Conservation (phyloP, 2,113 vertebrate species). For the Melanostigma gelatinosum region DNA sequence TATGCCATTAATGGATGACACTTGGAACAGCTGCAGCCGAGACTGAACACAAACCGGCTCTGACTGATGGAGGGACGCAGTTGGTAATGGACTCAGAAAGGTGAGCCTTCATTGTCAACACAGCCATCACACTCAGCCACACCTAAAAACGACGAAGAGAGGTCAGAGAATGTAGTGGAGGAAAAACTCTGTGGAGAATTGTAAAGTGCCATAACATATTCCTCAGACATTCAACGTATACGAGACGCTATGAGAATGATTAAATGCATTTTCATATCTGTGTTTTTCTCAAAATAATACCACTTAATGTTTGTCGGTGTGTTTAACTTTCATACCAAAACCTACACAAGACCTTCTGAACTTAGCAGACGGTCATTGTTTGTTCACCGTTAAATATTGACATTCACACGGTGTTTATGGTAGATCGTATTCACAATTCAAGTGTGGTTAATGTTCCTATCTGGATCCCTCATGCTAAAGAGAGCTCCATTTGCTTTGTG, state of each 20-base stretch:
- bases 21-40: slow-evolving; percentile 35
- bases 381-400: not conserved
- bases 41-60: slow-evolving; percentile 49
- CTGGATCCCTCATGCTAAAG: not conserved
- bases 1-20: slow-evolving; percentile 27
- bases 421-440: not conserved
- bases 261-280: not conserved
- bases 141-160: slow-evolving; percentile 41
- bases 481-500: slow-evolving; percentile 7
- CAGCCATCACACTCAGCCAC: slow-evolving; percentile 31
- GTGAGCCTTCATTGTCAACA: slow-evolving; percentile 45
- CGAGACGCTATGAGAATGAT: not conserved
- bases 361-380: not conserved
- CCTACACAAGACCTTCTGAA: not conserved
- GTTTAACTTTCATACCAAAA: not conserved
- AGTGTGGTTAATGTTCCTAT: not conserved
- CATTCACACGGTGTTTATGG: not conserved
- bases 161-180: not conserved
- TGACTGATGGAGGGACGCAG: slow-evolving; percentile 53
- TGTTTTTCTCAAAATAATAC: not conserved
- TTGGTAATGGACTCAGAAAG: slow-evolving; percentile 43
- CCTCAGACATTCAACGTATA: not conserved
- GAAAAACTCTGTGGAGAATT: not conserved
- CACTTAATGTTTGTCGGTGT: not conserved
- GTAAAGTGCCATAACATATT: not conserved